Base-by-base conservation (phyloP, 2,113 vertebrate genomes). In the Cromileptes altivelis region DNA sequence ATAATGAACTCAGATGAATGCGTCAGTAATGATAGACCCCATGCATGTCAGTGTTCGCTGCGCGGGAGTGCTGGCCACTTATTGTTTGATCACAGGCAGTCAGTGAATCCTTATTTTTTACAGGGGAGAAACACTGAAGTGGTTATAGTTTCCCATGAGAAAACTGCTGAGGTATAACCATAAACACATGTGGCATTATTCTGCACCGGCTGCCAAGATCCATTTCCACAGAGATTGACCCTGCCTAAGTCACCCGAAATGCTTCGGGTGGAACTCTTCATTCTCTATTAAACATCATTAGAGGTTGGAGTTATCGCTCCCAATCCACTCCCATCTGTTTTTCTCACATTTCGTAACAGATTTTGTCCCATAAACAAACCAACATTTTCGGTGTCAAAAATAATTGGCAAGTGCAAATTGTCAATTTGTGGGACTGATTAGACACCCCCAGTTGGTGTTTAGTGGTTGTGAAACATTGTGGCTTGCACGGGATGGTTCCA, bases 121-220 rank as follows among this genome's bases (percentile, higher is more conserved):
- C 61, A 56, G 13, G 52, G 72, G 25, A 61, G 8, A 65, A 84
- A 69, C 62, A 33, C 25, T 50, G 33, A 76, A 77, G 52, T 27
- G 17, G 64, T 81, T 71, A 17, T 33, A 56, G 52, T 87, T 88
- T 90, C 79, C 80, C 85, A 81, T 88, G 80, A 86, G 82, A 84
- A 89, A 74, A 45, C 73, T 77, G 71, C 63, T 53, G 82, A 87
- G 84, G 78, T 85, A 68, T 89, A 84, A 89, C 78, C 73, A 86
- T 82, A 75, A 67, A 21, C 90, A 87, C 75, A 69, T 88, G 85
- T 75, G 45, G 62, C 75, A 72, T 74, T 79, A 70, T 81, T 52
- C 56, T 47, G 13, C 67, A 11, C 56, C 63, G 6, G 2, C 81
- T 70, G 78, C 84, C 78, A 74, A 77, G 65, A 72, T 63, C 12